These are phyloP conservation scores for Labeo rohita DNA, from an alignment of 2,113 vertebrate genomes.

Conservation along the genomic window DNA sequence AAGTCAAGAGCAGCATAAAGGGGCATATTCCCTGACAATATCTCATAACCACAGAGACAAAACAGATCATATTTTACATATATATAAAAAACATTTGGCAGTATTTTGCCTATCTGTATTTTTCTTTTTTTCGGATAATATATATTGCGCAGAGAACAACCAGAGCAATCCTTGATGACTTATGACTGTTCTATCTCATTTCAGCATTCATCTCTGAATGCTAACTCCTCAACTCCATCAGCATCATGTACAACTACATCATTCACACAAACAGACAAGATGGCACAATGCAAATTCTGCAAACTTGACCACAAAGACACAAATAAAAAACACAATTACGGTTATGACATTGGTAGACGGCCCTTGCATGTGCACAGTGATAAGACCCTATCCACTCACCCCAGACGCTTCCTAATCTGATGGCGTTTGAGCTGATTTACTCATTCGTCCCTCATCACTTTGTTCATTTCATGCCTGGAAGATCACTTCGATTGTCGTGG, in stretches of 20 bases:
- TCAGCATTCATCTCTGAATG: neutral
- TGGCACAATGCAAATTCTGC: neutral
- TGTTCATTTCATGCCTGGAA: constrained; percentile 71
- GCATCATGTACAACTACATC: neutral
- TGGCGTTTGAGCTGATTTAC: constrained; percentile 58
- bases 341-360: neutral
- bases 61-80: neutral
- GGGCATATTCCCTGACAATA: too few relatives aligned
- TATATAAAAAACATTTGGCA: neutral
- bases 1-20: too few relatives aligned
- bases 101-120: too few relatives aligned
- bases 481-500: constrained; percentile 68
- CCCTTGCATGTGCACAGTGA: neutral
- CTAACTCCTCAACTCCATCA: too few relatives aligned
- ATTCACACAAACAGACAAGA: neutral
- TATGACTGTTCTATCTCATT: neutral
- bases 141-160: neutral
- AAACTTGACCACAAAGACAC: neutral
- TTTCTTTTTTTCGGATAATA: too few relatives aligned
- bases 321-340: neutral
- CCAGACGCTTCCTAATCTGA: constrained; percentile 27
- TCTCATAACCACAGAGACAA: neutral
- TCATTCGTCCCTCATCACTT: constrained; percentile 56
- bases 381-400: constrained; percentile 7
- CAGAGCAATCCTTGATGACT: neutral